phyloP scores from a whole-genome alignment of 2,113 vertebrate genomes.

The Tachuris rubrigastra region DNA sequence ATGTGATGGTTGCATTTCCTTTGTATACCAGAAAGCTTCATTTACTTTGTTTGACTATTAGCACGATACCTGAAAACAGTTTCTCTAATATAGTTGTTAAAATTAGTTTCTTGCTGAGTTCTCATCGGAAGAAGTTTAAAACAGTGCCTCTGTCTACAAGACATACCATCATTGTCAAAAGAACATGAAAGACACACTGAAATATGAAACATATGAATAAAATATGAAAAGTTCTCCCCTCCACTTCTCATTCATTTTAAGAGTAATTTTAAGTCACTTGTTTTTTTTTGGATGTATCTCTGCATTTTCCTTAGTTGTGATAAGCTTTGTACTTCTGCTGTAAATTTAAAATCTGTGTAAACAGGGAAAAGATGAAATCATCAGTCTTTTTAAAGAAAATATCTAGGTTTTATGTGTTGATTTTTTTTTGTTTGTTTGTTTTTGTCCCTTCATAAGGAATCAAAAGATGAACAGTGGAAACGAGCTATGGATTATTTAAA shows the following conservation, averaged over 20 bases:
- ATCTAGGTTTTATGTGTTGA: background rate
- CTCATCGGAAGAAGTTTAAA: background rate
- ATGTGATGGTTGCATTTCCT: background rate
- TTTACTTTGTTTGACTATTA: background rate
- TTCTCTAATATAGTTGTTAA: background rate
- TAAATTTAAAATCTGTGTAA: background rate
- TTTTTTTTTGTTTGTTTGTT: background rate
- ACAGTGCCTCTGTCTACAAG: background rate
- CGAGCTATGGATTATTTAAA: conserved; percentile 91
- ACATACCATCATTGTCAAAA: background rate
- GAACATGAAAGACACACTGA: background rate
- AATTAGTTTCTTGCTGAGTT: background rate
- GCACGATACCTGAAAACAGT: background rate
- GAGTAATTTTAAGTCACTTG: background rate
- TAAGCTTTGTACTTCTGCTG: background rate
- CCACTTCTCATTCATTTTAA: background rate
- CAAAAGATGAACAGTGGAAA: conserved; percentile 91
- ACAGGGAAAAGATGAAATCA: background rate
- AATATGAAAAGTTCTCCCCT: background rate
- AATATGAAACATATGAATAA: background rate
- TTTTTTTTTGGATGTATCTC: background rate
- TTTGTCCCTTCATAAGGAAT: conserved; percentile 71
- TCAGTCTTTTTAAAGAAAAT: background rate
- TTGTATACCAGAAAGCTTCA: background rate
- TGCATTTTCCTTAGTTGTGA: background rate